Evolutionary conservation across 2,797 vertebrate genomes (phyloP), one percentile per base, ranked within the genome.

Genomic region (Cetoscarus ocellatus): DNA sequence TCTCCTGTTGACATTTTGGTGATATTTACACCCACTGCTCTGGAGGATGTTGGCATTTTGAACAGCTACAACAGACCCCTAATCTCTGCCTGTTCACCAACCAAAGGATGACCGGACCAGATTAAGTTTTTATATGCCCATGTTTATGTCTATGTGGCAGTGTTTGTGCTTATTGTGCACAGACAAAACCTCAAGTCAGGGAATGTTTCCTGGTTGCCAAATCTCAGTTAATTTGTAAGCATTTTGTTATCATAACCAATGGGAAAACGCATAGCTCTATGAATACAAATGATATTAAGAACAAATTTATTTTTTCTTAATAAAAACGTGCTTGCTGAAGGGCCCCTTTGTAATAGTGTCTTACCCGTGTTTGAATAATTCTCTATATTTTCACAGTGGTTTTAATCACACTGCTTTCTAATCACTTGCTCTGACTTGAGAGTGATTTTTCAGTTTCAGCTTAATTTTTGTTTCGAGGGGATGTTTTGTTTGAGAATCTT

Each of bases 1-100:
- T 93, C 86, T 92, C 90, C 75, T 58, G 70, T 82, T 94, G 94
- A 93, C 93, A 95, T 95, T 94, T 94, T 73, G 90, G 76, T 95
- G 92, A 86, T 92, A 93, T 94, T 94, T 94, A 91, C 88, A 91
- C 82, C 88, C 83, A 59, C 88, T 88, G 75, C 76, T 87, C 86
- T 45, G 85, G 88, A 92, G 72, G 74, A 93, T 81, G 82, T 91
- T 95, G 94, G 91, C 93, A 93, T 95, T 95, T 95, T 92, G 91
- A 95, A 90, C 89, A 83, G 85, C 89, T 88, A 86, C 91, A 92
- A 85, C 77, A 53, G 67, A 73, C 78, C 91, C 78, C 87, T 94
- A 93, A 95, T 94, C 83, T 94, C 82, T 86, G 79, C 88, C 64
- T 73, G 76, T 80, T 79, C 90, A 74, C 88, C 89, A 79, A 91